Percentiles rank a stretch among this genome's conserved stretches.
phyloP scores from a whole-genome alignment of 64 coral and sea anemone species.

The Catalaphyllia jardinei region DNA sequence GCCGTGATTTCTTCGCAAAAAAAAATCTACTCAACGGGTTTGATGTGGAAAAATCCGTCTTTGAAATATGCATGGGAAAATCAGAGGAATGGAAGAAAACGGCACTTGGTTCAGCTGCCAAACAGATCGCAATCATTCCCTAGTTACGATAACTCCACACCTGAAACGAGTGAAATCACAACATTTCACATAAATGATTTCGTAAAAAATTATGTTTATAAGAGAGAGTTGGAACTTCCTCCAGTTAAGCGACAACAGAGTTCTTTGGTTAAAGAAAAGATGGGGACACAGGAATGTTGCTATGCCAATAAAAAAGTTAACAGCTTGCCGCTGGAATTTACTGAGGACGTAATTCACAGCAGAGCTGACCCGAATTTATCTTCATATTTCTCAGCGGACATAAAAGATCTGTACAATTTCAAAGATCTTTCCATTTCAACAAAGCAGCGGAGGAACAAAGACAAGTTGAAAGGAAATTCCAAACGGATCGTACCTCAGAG shows the following conservation, averaged over 20 bases:
- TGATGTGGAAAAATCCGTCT: slow-evolving; percentile 40
- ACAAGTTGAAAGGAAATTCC: neutral
- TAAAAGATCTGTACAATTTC: slow-evolving; percentile 45
- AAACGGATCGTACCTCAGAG: slow-evolving; percentile 1
- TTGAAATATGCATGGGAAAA: neutral
- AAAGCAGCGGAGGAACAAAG: neutral
- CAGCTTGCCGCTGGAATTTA: slow-evolving; percentile 52
- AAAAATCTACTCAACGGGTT: neutral
- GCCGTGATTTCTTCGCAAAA: neutral
- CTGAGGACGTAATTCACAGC: slow-evolving; percentile 50
- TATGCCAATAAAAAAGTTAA: neutral
- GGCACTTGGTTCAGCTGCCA: neutral
- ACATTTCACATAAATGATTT: neutral
- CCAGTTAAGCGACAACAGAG: neutral
- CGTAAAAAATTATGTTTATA: slow-evolving; percentile 25
- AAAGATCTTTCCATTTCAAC: slow-evolving; percentile 1
- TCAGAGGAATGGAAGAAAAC: neutral
- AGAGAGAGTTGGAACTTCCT: neutral
- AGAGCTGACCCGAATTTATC: slow-evolving; percentile 45
- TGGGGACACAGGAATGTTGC: neutral
- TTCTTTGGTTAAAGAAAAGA: neutral
- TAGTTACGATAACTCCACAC: neutral
- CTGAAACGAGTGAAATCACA: neutral
- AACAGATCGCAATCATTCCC: neutral
- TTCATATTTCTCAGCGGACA: slow-evolving; percentile 38